Percentiles rank a stretch among this genome's conserved stretches.
phyloP scores from a whole-genome alignment of 2,888 invertebrate genomes.

The Lepidonotus clava region DNA sequence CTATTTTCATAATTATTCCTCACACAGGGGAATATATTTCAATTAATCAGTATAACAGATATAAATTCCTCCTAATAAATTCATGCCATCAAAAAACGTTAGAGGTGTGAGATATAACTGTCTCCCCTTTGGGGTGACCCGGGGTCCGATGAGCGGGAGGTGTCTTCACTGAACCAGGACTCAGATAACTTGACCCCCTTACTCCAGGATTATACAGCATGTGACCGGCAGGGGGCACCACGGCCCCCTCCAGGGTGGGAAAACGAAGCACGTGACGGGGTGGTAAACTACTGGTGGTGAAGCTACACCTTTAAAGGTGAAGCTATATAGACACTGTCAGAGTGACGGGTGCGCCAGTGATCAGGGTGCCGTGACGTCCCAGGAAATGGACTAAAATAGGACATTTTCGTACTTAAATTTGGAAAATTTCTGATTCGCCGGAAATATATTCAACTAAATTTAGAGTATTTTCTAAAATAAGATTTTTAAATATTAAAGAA shows the following conservation, averaged over 20 bases:
- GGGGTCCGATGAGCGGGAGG: slow-evolving; percentile 1
- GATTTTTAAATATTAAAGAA: no score
- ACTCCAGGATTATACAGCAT: background rate
- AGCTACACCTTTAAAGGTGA: background rate
- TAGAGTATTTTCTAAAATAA: no score
- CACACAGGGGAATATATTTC: background rate
- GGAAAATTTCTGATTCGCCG: no score
- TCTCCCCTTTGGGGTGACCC: background rate
- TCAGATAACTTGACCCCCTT: slow-evolving; percentile 11
- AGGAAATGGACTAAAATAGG: no score
- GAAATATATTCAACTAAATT: no score
- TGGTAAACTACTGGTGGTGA: background rate
- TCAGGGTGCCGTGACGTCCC: background rate
- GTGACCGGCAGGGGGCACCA: background rate
- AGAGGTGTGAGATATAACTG: background rate
- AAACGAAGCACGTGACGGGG: background rate
- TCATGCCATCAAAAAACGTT: background rate
- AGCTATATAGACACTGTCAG: background rate
- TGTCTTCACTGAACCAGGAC: slow-evolving; percentile 38
- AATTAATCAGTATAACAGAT: background rate
- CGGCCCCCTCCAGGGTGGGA: background rate
- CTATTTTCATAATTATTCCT: background rate
- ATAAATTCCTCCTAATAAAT: background rate
- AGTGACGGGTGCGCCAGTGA: background rate
- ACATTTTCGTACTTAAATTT: no score